A percentile compares a stretch with the other conserved stretches of the same genome.
Evolutionary conservation across 1,140 invertebrate genomes (phyloP).

Genomic region (Drosophila tani): DNA sequence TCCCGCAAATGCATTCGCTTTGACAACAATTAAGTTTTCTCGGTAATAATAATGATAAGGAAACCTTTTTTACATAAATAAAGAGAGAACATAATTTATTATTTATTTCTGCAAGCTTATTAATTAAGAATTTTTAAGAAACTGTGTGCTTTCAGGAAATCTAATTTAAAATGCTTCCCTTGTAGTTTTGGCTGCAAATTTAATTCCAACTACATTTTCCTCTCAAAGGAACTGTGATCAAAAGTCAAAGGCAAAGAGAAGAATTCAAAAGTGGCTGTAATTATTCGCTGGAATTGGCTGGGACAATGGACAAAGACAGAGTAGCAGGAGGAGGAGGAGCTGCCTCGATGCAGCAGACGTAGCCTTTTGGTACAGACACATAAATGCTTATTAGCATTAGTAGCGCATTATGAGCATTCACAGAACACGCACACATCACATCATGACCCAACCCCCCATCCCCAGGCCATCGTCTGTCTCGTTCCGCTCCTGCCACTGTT

Average conservation of each 20-base stretch:
- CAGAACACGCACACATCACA: conserved; percentile 21
- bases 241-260: neutral
- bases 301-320: conserved; percentile 18
- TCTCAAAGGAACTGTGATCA: neutral
- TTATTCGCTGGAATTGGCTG: conserved; percentile 32
- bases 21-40: neutral
- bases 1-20: conserved; percentile 10
- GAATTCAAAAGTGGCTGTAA: conserved; percentile 16
- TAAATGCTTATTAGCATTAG: conserved; percentile 78
- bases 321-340: neutral
- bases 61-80: neutral
- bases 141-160: neutral
- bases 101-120: too few species aligned
- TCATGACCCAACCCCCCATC: neutral
- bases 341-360: conserved; percentile 11
- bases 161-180: neutral
- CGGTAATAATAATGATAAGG: neutral
- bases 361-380: conserved; percentile 41
- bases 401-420: conserved; percentile 71
- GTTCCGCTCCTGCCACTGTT: neutral
- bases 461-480: conserved; percentile 9
- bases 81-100: too few species aligned
- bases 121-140: neutral
- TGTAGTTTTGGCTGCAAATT: neutral
- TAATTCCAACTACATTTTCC: neutral